phyloP scores from a whole-genome alignment of 2,888 invertebrate genomes.

The Caenorhabditis doughertyi region DNA sequence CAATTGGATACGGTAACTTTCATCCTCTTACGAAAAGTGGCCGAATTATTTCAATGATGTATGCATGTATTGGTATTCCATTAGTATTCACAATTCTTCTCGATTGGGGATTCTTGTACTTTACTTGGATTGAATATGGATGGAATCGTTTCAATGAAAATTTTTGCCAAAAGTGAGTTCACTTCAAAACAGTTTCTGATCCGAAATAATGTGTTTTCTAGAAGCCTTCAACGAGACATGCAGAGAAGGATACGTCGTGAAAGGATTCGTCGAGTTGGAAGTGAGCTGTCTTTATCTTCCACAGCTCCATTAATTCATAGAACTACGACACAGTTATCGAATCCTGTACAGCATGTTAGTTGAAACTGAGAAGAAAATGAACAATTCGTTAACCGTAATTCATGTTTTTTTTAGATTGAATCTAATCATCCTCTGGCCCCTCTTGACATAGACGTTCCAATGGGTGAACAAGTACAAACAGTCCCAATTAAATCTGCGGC shows the following conservation, averaged over 20 bases:
- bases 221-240: constrained; percentile 69
- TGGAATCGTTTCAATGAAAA: constrained; percentile 75
- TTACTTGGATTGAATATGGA: constrained; percentile 75
- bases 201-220: constrained; percentile 20
- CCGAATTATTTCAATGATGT: constrained; percentile 75
- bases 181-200: neutral
- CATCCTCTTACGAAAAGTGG: constrained; percentile 73
- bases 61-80: constrained; percentile 76
- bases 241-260: constrained; percentile 66
- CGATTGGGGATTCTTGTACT: constrained; percentile 77
- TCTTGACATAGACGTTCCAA: constrained; percentile 67
- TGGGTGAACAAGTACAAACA: constrained; percentile 73
- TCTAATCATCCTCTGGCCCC: constrained; percentile 68
- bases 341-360: constrained; percentile 73
- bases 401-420: constrained; percentile 66
- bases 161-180: constrained; percentile 72
- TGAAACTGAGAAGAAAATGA: neutral
- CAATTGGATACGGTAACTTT: constrained; percentile 78
- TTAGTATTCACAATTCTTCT: constrained; percentile 75
- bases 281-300: constrained; percentile 71
- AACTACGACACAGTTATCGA: constrained; percentile 63
- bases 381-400: neutral
- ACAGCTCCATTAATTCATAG: constrained; percentile 71
- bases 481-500: constrained; percentile 75
- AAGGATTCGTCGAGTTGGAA: constrained; percentile 73